A percentile compares a stretch with the other conserved stretches of the same genome.
These are phyloP conservation scores for Papilio xuthus DNA, from an alignment of 1,140 invertebrate genomes.

Conservation along the genomic window DNA sequence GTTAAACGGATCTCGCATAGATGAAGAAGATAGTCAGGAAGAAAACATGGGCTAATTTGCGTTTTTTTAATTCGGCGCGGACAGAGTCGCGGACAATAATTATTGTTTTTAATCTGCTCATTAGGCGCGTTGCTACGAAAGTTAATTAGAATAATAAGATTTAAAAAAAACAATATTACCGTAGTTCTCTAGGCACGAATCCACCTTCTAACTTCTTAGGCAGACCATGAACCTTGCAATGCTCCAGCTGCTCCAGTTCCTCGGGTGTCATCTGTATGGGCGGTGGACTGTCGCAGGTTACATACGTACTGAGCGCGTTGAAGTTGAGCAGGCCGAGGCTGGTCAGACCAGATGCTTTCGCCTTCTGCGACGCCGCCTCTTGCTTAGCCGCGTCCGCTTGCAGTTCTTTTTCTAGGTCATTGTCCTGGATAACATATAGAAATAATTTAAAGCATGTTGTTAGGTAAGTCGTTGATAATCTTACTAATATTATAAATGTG, in stretches of 20 bases:
- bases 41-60: too few relatives aligned
- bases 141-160: too few relatives aligned
- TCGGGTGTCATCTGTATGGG: conserved; percentile 89
- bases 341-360: conserved; percentile 64
- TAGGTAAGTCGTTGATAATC: too few relatives aligned
- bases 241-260: conserved; percentile 87
- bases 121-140: too few relatives aligned
- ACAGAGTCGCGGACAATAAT: too few relatives aligned
- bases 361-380: conserved; percentile 59
- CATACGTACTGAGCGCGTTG: conserved; percentile 83
- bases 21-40: too few relatives aligned
- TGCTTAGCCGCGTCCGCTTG: conserved; percentile 67
- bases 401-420: conserved; percentile 72
- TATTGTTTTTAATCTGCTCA: too few relatives aligned
- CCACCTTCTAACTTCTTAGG: conserved; percentile 86
- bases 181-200: conserved; percentile 85
- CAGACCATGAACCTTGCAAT: conserved; percentile 87
- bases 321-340: conserved; percentile 73
- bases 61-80: too few relatives aligned
- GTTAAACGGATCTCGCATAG: too few relatives aligned
- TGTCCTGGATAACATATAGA: conserved; percentile 55
- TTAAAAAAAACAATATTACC: conserved; percentile 50
- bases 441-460: neutral
- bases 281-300: conserved; percentile 88
- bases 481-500: too few relatives aligned